phyloP scores from a whole-genome alignment of 2,797 vertebrate genomes.

The Smutsia temminckii region DNA sequence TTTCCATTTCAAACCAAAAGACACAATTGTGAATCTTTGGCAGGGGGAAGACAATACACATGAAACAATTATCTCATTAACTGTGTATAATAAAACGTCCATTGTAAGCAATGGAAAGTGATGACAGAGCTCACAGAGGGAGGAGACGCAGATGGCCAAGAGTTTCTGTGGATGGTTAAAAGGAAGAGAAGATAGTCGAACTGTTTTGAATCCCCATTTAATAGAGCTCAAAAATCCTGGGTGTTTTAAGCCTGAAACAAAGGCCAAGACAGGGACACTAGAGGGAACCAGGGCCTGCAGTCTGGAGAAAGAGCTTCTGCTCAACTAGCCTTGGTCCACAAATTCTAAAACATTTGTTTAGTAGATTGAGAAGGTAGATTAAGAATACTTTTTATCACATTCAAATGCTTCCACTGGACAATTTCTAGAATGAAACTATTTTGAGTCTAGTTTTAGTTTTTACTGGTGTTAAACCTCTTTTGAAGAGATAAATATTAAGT shows the following conservation, averaged over 20 bases:
- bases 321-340: background rate
- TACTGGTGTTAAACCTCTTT: background rate
- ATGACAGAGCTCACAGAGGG: background rate
- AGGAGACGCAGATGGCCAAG: background rate
- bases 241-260: background rate
- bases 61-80: background rate
- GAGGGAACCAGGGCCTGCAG: slow-evolving; percentile 59
- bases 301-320: background rate
- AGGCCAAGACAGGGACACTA: slow-evolving; percentile 39
- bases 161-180: background rate
- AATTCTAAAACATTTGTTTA: background rate
- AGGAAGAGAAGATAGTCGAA: background rate
- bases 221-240: background rate
- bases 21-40: background rate
- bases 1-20: background rate
- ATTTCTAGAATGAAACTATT: slow-evolving; percentile 25
- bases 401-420: background rate
- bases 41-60: background rate
- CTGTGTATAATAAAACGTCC: background rate
- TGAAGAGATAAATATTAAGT: background rate
- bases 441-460: slow-evolving; percentile 21
- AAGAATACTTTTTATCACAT: background rate
- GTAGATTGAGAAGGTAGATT: background rate
- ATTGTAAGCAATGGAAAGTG: background rate
- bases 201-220: background rate